A percentile compares a stretch with the other conserved stretches of the same genome.
phyloP scores from a whole-genome alignment of 2,888 invertebrate genomes.

The Pteria penguin region DNA sequence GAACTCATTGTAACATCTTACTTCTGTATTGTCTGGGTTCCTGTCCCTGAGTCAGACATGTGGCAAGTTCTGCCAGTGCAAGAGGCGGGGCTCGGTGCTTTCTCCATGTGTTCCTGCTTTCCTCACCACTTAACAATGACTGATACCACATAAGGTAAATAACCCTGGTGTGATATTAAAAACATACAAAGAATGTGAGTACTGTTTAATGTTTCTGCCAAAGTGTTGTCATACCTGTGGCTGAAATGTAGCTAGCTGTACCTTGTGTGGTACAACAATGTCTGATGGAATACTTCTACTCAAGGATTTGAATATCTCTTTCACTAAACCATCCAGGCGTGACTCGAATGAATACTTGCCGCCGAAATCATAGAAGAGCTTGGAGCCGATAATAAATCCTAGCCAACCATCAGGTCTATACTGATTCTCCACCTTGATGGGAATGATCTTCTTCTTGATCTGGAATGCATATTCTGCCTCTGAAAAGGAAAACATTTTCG shows the following conservation, averaged over 20 bases:
- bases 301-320: constrained; percentile 21
- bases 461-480: constrained; percentile 57
- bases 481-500: constrained; percentile 35
- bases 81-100: too few relatives aligned
- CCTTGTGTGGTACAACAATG: constrained; percentile 7
- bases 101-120: too few relatives aligned
- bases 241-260: neutral
- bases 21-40: too few relatives aligned
- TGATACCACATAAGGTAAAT: too few relatives aligned
- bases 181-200: neutral
- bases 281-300: constrained; percentile 2
- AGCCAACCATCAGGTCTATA: constrained; percentile 55
- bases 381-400: constrained; percentile 53
- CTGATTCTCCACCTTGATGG: constrained; percentile 46
- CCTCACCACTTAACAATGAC: too few relatives aligned
- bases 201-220: neutral
- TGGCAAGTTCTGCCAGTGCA: too few relatives aligned
- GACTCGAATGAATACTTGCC: constrained; percentile 48
- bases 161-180: too few relatives aligned
- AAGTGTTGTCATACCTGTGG: neutral
- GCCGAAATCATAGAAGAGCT: constrained; percentile 52
- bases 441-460: constrained; percentile 46
- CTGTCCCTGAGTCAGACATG: too few relatives aligned
- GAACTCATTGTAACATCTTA: too few relatives aligned
- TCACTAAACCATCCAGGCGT: constrained; percentile 34